These are phyloP conservation scores for Drosophila kambysellisi DNA, from an alignment of 2,888 invertebrate species.

Conservation along the genomic window DNA sequence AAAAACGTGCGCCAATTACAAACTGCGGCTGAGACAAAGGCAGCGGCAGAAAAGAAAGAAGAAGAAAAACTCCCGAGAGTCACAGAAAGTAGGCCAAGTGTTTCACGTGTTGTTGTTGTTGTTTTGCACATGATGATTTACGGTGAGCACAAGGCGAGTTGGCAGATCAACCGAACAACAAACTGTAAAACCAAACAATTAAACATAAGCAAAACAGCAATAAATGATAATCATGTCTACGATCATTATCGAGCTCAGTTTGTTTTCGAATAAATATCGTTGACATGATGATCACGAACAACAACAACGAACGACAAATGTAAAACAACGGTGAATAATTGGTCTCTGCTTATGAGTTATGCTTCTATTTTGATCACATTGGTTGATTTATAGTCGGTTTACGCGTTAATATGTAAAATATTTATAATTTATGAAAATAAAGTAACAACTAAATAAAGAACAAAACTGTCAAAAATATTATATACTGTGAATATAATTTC, in stretches of 20 bases:
- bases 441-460: not conserved
- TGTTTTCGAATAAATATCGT: slow-evolving; percentile 12
- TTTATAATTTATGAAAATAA: not conserved
- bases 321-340: slow-evolving; percentile 1
- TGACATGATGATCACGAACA: slow-evolving; percentile 48
- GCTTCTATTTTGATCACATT: not conserved
- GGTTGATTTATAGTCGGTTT: not conserved
- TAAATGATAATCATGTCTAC: not conserved
- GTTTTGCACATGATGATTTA: slow-evolving; percentile 65
- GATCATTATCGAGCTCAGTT: slow-evolving; percentile 8
- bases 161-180: slow-evolving; percentile 25
- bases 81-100: slow-evolving; percentile 66
- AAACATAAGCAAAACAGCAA: slow-evolving; percentile 26
- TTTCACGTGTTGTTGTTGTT: slow-evolving; percentile 33
- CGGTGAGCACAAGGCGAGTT: slow-evolving; percentile 29
- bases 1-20: slow-evolving; percentile 70
- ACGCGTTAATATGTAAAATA: not conserved
- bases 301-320: slow-evolving; percentile 12
- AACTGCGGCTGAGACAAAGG: slow-evolving; percentile 10
- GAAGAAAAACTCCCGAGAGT: slow-evolving; percentile 7
- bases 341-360: not conserved
- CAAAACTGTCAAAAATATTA: not conserved
- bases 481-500: too few species aligned
- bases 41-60: not conserved
- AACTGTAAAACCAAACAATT: slow-evolving; percentile 31